Evolutionary conservation across 2,113 vertebrate genomes (phyloP).

Genomic region (Solea solea): DNA sequence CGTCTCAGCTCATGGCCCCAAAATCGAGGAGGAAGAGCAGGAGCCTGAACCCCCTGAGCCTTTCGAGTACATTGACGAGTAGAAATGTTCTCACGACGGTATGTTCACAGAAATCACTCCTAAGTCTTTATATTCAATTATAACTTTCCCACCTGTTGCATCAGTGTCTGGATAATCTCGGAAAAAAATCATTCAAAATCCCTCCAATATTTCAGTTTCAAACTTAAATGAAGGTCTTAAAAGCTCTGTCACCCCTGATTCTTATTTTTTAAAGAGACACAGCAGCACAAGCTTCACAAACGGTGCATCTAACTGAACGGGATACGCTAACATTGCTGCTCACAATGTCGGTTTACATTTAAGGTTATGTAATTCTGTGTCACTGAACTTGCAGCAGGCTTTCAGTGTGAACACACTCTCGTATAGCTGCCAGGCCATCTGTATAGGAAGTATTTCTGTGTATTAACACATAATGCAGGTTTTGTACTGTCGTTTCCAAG

Average conservation of each 20-base stretch:
- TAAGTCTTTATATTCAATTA: conserved; percentile 19
- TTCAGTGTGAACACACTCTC: background rate
- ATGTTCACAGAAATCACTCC: conserved; percentile 12
- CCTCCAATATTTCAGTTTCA: too few species aligned
- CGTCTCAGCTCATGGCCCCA: conserved; percentile 95
- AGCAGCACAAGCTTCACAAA: too few species aligned
- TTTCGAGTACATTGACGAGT: conserved; percentile 98
- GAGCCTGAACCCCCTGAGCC: conserved; percentile 97
- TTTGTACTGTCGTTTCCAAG: conserved; percentile 27
- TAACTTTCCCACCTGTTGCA: background rate
- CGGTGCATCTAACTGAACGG: background rate
- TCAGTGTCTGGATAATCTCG: background rate
- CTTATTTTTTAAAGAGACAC: too few species aligned
- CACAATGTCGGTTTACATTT: background rate
- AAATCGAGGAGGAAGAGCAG: conserved; percentile 98
- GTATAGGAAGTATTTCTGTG: background rate
- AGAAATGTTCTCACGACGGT: conserved; percentile 61
- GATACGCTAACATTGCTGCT: background rate
- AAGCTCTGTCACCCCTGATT: too few species aligned
- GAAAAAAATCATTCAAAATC: background rate
- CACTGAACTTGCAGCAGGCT: background rate
- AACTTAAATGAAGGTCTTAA: too few species aligned
- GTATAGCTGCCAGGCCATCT: background rate
- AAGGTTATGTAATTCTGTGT: background rate
- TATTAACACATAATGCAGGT: conserved; percentile 18